Percentiles rank a stretch among this genome's conserved stretches.
These are phyloP conservation scores for Anser brachyrhynchus DNA, from an alignment of 2,113 vertebrate species.

Conservation along the genomic window DNA sequence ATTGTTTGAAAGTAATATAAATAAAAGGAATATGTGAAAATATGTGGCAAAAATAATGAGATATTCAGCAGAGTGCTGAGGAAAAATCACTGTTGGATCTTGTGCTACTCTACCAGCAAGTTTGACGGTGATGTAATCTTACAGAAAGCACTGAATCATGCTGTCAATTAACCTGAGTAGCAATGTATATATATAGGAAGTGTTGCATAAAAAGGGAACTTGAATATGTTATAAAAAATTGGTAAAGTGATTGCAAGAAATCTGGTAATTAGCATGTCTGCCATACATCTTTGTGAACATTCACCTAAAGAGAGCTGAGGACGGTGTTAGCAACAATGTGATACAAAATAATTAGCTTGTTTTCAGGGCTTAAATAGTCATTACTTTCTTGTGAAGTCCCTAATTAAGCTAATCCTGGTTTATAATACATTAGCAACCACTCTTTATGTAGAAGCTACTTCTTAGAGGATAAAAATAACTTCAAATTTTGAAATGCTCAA, in stretches of 20 bases:
- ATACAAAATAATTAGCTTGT: constrained; percentile 70
- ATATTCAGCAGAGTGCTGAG: not conserved
- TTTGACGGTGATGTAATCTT: not conserved
- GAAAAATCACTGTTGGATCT: not conserved
- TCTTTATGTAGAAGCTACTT: constrained; percentile 40
- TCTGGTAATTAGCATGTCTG: constrained; percentile 42
- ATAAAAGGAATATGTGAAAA: not conserved
- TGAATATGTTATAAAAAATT: not conserved
- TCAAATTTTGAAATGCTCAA: not conserved
- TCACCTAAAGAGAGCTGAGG: not conserved
- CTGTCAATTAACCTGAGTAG: constrained; percentile 13
- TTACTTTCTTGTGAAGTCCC: constrained; percentile 66
- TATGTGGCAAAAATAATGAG: not conserved
- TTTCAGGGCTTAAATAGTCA: constrained; percentile 69
- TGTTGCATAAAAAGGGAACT: constrained; percentile 30
- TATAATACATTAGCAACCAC: constrained; percentile 61
- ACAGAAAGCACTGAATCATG: not conserved
- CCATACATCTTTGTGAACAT: not conserved
- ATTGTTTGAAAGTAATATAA: not conserved
- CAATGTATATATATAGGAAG: not conserved
- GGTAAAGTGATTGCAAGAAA: not conserved
- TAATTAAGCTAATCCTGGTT: constrained; percentile 71
- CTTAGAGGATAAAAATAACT: constrained; percentile 42
- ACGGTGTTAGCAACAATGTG: constrained; percentile 4
- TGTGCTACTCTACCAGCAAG: not conserved